Evolutionary conservation across 2,888 invertebrate species (phyloP), one percentile per base, ranked within the genome.

Genomic region (Zele albiditarsus): DNA sequence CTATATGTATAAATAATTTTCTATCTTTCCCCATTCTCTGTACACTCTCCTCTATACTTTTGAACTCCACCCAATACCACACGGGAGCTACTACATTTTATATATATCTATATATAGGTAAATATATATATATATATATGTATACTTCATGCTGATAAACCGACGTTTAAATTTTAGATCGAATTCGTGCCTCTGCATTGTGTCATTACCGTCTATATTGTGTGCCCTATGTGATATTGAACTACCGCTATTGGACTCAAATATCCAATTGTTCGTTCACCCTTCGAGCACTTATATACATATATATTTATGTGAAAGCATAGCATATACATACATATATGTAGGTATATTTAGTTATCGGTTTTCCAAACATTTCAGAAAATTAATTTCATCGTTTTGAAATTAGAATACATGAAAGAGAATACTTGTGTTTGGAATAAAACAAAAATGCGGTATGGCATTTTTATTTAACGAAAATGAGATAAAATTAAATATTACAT

Each of bases 81-180:
- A 53, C 53, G n/a, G n/a, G n/a, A 46, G 16, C n/a, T n/a, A 16
- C n/a, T n/a, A 46, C n/a, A 46, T 46, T 16, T n/a, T 46, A 46
- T n/a, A 46, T 16, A 33, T 33, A 33, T 33, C 33, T 33, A 33
- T 33, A 33, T 33, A 6, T 33, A 33, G 3, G 33, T n/a, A n/a
- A n/a, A n/a, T n/a, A n/a, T n/a, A 46, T 46, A 46, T 4, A n/a
- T 4, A n/a, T 46, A 46, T 42, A 42, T 12, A 3, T 42, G 10
- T 46, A 46, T 53, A 53, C 8, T 53, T 23, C 53, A 53, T 20
- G 53, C 53, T 20, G 53, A 53, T 53, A 53, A 53, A 65, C 46
- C 42, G 46, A 33, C 53, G 31, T 69, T 69, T 14, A 69, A 69
- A 69, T 69, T 69, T 69, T 69, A 69, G 57, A 69, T 69, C 31